Evolutionary conservation across 2,888 invertebrate species (phyloP), one percentile per base, ranked within the genome.

Genomic region (Pseudolycoriella hygida): DNA sequence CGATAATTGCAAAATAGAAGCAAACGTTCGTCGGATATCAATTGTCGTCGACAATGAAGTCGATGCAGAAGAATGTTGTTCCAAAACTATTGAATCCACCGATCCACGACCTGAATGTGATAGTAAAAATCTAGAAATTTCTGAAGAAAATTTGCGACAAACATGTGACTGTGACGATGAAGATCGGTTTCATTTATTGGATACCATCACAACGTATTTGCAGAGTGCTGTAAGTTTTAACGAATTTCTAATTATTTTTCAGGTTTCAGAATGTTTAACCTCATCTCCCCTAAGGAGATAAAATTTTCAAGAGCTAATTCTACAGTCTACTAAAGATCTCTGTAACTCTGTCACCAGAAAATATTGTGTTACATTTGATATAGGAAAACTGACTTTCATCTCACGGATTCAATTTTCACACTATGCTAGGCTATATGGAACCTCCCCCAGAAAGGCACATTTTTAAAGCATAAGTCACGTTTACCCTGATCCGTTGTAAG

Each of bases 171-270:
- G 67, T 46, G 70, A 69, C 47, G 69, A 68, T 38, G 67, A 68
- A 40, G 70, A 71, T 46, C 67, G 68, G 56, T 76, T 76, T 53
- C 60, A 74, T 46, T 60, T 78, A 32, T 66, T 77, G 48, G 76
- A 77, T 63, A 60, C 76, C 45, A 56, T 77, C 54, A 63, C 76
- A 54, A 71, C 73, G 30, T 77, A 77, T 57, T 64, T 77, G 47
- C 71, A 74, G 57, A 76, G 76, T 60, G 76, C 77, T 47, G 77
- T 77, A 56, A 69, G 74, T 70, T 44, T 31, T 44, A 38, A 30
- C 46, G 34, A 32, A 47, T 39, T 2, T 39, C 42, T 48, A 30
- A 45, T 43, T 37, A 17, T 37, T 42, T 45, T 38, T 19, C 25
- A 41, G 12, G 20, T 30, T 37, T 32, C n/a, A n/a, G n/a, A n/a